Conservation (phyloP, 2,797 vertebrate species). For the Dryobates pubescens region DNA sequence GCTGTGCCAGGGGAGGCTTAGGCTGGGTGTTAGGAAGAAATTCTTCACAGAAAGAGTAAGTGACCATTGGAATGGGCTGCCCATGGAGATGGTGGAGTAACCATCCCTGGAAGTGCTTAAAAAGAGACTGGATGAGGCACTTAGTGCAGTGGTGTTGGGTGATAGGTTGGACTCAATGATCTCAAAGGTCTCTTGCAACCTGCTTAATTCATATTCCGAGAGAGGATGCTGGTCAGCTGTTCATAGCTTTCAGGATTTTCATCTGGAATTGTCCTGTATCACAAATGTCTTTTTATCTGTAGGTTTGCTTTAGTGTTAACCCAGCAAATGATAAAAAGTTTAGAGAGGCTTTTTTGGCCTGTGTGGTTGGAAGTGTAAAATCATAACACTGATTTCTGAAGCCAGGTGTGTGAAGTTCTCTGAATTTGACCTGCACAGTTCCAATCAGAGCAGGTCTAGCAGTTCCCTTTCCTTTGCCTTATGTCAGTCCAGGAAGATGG, state of each 20-base stretch:
- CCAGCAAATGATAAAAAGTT: neutral
- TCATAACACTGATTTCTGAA: neutral
- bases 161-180: too few species aligned
- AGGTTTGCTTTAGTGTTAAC: neutral
- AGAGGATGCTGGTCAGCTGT: neutral
- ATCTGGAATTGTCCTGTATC: neutral
- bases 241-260: neutral
- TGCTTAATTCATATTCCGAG: too few species aligned
- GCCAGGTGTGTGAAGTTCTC: neutral
- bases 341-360: neutral
- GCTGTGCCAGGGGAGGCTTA: too few species aligned
- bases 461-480: constrained; percentile 9
- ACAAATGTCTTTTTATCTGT: neutral
- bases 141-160: too few species aligned
- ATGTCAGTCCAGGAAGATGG: neutral
- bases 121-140: too few species aligned
- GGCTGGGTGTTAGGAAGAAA: too few species aligned
- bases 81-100: too few species aligned
- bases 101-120: too few species aligned
- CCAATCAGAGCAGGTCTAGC: neutral
- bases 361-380: neutral
- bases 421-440: constrained; percentile 1
- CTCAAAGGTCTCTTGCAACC: too few species aligned
- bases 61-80: too few species aligned
- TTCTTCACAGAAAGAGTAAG: too few species aligned